Conservation (phyloP, 2,797 vertebrate genomes). For the Linurgus olivaceus region DNA sequence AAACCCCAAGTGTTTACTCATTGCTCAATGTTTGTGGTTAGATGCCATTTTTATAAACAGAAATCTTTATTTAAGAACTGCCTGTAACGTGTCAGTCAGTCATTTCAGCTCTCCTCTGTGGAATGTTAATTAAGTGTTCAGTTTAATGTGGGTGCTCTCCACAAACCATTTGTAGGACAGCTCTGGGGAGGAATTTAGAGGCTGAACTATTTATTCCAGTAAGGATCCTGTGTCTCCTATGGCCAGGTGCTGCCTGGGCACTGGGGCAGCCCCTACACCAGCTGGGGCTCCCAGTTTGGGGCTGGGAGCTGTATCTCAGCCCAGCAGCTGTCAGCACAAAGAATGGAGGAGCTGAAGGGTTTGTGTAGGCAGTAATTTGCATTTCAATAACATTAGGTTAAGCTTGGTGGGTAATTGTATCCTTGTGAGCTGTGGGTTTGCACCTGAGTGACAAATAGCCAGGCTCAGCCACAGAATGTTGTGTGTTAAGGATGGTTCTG, state of each 20-base stretch:
- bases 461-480: not conserved
- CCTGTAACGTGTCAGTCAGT: not conserved
- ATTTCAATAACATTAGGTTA: not conserved
- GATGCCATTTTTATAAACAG: constrained; percentile 8
- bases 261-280: not conserved
- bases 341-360: not conserved
- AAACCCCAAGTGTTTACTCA: not conserved
- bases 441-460: not conserved
- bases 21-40: not conserved
- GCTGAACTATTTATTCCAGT: not conserved
- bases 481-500: not conserved
- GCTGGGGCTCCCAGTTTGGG: not conserved
- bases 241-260: not conserved
- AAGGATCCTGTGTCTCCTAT: not conserved
- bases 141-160: not conserved
- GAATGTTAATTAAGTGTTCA: constrained; percentile 4
- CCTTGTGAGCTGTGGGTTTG: not conserved
- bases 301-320: not conserved
- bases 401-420: not conserved
- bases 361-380: not conserved
- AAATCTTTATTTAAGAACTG: not conserved
- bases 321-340: accelerated
- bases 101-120: not conserved
- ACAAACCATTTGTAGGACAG: not conserved
- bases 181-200: not conserved